Evolutionary conservation across 2,888 invertebrate genomes (phyloP).

Genomic region (Biston stratarius): DNA sequence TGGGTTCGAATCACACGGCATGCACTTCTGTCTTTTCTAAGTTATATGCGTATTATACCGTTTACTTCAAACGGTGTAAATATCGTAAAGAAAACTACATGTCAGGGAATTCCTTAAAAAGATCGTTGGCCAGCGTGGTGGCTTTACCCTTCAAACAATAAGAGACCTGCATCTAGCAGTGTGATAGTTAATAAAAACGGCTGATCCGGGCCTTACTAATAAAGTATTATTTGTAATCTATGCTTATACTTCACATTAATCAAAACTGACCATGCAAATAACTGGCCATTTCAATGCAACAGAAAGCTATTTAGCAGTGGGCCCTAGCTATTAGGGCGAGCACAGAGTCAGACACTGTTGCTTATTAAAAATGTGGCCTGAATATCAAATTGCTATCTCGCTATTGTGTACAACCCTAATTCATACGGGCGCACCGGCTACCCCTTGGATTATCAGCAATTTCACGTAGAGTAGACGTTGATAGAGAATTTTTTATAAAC

Average conservation of each 20-base stretch:
- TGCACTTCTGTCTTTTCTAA: too few species aligned
- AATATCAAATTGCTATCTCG: slow-evolving; percentile 86
- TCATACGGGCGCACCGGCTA: slow-evolving; percentile 56
- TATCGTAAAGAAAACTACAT: too few species aligned
- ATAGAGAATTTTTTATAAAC: slow-evolving; percentile 42
- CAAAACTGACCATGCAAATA: slow-evolving; percentile 57
- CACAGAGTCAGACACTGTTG: slow-evolving; percentile 55
- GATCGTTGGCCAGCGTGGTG: too few species aligned
- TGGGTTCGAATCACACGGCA: too few species aligned
- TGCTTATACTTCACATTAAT: slow-evolving; percentile 36
- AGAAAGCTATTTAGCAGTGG: slow-evolving; percentile 79
- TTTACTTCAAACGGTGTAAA: too few species aligned
- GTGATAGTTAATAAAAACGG: too few species aligned
- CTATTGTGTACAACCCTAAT: slow-evolving; percentile 76
- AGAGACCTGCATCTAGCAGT: too few species aligned
- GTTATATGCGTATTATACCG: too few species aligned
- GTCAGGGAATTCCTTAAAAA: too few species aligned
- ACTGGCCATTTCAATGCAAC: slow-evolving; percentile 65
- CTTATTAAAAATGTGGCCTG: slow-evolving; percentile 87
- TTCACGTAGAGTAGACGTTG: slow-evolving; percentile 53
- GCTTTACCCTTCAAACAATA: too few species aligned
- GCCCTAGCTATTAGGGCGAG: slow-evolving; percentile 70
- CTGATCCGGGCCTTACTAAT: too few species aligned
- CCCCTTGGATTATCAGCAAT: slow-evolving; percentile 61
- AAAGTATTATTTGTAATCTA: slow-evolving; percentile 56